These are phyloP conservation scores for Drosophila kuntzei DNA, from an alignment of 2,888 invertebrate genomes.

Conservation along the genomic window DNA sequence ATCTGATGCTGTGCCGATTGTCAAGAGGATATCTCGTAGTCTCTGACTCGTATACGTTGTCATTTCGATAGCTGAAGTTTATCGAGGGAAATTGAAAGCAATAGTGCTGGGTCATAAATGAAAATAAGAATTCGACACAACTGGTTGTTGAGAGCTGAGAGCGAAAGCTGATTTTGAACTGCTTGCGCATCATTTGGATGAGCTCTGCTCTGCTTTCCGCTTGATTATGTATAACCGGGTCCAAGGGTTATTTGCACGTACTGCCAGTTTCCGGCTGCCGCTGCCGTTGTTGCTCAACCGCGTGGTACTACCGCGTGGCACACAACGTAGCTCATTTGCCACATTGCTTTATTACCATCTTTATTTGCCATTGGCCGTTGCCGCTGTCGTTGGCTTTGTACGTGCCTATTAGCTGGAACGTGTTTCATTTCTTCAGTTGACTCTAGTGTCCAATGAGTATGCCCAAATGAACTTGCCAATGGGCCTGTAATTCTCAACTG, in stretches of 20 bases:
- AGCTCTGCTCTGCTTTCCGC: conserved; percentile 20
- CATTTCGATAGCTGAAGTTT: conserved; percentile 41
- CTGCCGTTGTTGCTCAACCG: not conserved
- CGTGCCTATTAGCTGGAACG: conserved; percentile 74
- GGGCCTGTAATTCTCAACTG: conserved; percentile 55
- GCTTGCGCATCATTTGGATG: conserved; percentile 30
- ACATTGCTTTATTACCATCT: conserved; percentile 64
- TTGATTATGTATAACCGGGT: conserved; percentile 10
- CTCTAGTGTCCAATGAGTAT: conserved; percentile 25
- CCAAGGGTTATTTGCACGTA: conserved; percentile 56
- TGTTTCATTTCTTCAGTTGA: conserved; percentile 59
- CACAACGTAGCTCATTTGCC: conserved; percentile 55
- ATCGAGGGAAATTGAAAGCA: conserved; percentile 41
- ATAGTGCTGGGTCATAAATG: conserved; percentile 39
- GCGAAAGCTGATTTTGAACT: conserved; percentile 19
- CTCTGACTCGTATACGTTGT: not conserved
- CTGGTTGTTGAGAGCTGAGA: conserved; percentile 27
- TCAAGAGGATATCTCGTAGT: not conserved
- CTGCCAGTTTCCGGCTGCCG: conserved; percentile 42
- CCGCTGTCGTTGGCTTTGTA: conserved; percentile 50
- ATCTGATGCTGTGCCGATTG: not conserved
- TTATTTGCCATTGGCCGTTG: conserved; percentile 59
- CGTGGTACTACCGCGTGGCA: conserved; percentile 18
- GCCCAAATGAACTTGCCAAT: conserved; percentile 50
- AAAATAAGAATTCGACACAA: conserved; percentile 20